Evolutionary conservation across 2,888 invertebrate genomes (phyloP), one percentile per base, ranked within the genome.

Genomic region (Alloscopus bannaensis): DNA sequence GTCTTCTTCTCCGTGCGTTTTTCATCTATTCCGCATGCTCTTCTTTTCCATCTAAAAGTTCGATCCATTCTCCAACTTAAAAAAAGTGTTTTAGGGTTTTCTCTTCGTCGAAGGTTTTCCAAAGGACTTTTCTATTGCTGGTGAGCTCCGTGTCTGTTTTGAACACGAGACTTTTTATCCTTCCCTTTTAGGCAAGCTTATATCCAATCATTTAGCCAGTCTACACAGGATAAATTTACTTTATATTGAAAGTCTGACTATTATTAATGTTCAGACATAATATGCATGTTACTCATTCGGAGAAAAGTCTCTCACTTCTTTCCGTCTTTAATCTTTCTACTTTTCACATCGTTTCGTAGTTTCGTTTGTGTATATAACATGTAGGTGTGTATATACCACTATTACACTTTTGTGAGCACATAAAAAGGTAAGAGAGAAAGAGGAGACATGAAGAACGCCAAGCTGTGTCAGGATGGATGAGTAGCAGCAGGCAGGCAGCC

Each of bases 271-370:
- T 59, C 36, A 29, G 52, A 50, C 69, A 52, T 69, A n/a, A n/a
- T n/a, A 64, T 77, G 69, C 45, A 47, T 60, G 65, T 68, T 62
- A 60, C 60, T 68, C 68, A 52, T 52, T 76, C 52, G 29, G 40
- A 68, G 68, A 62, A 69, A 69, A 60, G 45, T 52, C 40, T 47
- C 2, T n/a, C 36, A 59, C 65, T 77, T 77, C 77, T 77, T 78
- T 70, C 57, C 65, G 62, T 78, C 70, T 78, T 78, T 65, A 78
- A 70, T 78, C 78, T 78, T 78, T 78, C 69, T 78, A 50, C 77
- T 78, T 78, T 78, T 78, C 65, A 78, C 65, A 50, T 77, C 69
- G 64, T 77, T 69, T 69, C 69, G 62, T 29, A 55, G 66, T 22
- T 40, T 36, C 36, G 36, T 36, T 36, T 8, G 31, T 65, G n/a